Evolutionary conservation across 2,113 vertebrate species (phyloP).

Genomic region (Meriones unguiculatus): DNA sequence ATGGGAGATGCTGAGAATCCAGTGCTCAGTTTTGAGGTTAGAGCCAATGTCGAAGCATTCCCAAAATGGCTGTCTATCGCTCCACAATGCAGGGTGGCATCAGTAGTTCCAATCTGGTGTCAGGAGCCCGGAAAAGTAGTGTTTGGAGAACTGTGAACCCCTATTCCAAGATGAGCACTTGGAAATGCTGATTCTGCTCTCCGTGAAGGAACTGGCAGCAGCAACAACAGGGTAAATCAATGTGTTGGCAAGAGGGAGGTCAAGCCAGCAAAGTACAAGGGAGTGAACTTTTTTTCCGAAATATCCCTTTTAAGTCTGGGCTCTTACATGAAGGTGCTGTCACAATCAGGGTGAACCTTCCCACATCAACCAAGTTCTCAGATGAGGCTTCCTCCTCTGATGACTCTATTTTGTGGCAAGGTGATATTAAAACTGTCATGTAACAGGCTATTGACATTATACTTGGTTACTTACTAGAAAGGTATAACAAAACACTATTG

Average conservation of each 20-base stretch:
- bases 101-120: background rate
- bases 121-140: background rate
- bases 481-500: background rate
- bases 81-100: background rate
- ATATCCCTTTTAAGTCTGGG: background rate
- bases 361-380: background rate
- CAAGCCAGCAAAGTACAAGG: background rate
- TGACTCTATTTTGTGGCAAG: background rate
- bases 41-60: background rate
- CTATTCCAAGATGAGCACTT: background rate
- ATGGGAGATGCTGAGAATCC: background rate
- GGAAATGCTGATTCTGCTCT: background rate
- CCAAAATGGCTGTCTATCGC: background rate
- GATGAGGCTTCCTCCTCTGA: background rate
- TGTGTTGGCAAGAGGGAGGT: background rate
- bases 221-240: background rate
- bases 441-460: background rate
- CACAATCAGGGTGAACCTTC: background rate
- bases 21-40: background rate
- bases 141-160: background rate
- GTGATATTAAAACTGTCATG: background rate
- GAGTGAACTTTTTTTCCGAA: background rate
- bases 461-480: background rate
- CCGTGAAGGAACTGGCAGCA: background rate
- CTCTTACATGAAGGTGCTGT: background rate